phyloP scores from a whole-genome alignment of 2,113 vertebrate genomes.

The Halcyon senegalensis region DNA sequence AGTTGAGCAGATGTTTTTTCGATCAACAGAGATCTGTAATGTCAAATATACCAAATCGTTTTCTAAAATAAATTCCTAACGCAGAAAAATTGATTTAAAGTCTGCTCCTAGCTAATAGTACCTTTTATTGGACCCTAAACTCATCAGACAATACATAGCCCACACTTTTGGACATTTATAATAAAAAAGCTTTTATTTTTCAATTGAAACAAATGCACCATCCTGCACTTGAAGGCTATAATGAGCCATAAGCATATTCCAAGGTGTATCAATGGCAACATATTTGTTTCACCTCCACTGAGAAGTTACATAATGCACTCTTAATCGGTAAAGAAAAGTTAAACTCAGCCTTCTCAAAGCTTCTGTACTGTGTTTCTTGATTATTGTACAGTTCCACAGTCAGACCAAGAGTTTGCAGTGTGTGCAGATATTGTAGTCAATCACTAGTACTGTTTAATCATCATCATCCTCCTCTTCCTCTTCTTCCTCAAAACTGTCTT shows the following conservation, averaged over 20 bases:
- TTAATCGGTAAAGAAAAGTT: conserved; percentile 74
- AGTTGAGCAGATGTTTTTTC: conserved; percentile 69
- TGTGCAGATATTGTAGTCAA: conserved; percentile 65
- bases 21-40: conserved; percentile 50
- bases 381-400: conserved; percentile 73
- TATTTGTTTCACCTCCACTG: conserved; percentile 65
- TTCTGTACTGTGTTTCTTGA: conserved; percentile 68
- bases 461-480: conserved; percentile 90
- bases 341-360: conserved; percentile 67
- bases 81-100: conserved; percentile 65
- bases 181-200: conserved; percentile 80
- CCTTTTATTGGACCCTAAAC: conserved; percentile 72
- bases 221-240: conserved; percentile 70
- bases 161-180: conserved; percentile 77
- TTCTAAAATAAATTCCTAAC: conserved; percentile 74
- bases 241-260: conserved; percentile 65
- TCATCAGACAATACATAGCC: conserved; percentile 78
- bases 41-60: conserved; percentile 55
- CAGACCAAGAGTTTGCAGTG: conserved; percentile 69
- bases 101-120: conserved; percentile 63
- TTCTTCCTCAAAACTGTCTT: conserved; percentile 97
- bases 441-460: conserved; percentile 60
- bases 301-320: conserved; percentile 73
- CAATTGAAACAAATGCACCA: conserved; percentile 76
- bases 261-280: conserved; percentile 68